Conservation (phyloP, 2,888 invertebrate species). For the Oasisia sp. region DNA sequence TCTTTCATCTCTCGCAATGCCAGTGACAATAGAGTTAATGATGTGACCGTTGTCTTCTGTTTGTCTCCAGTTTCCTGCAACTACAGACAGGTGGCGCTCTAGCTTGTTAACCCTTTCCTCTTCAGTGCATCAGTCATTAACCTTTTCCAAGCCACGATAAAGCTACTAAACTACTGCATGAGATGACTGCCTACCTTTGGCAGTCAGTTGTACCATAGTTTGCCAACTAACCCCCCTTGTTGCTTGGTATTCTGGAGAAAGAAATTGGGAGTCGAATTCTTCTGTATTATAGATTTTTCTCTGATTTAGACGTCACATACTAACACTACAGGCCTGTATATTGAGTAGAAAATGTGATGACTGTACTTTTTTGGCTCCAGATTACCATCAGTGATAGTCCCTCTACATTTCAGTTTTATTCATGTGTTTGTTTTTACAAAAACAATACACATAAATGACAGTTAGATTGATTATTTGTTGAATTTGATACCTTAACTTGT, state of each 20-base stretch:
- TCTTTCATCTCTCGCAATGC: neutral
- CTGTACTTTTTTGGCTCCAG: neutral
- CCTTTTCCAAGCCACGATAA: neutral
- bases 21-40: neutral
- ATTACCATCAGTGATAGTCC: neutral
- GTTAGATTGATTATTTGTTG: neutral
- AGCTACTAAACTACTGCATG: neutral
- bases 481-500: neutral
- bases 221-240: neutral
- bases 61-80: neutral
- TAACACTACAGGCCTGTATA: neutral
- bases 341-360: neutral
- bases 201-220: neutral
- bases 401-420: neutral
- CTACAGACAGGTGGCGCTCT: neutral
- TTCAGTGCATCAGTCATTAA: neutral
- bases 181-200: neutral
- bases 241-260: neutral
- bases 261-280: neutral
- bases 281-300: neutral
- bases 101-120: neutral
- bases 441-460: neutral
- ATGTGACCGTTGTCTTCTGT: neutral
- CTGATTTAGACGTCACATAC: neutral
- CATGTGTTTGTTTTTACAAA: neutral